These are phyloP conservation scores for Pseudorasbora parva DNA, from an alignment of 2,113 vertebrate genomes.

Conservation along the genomic window DNA sequence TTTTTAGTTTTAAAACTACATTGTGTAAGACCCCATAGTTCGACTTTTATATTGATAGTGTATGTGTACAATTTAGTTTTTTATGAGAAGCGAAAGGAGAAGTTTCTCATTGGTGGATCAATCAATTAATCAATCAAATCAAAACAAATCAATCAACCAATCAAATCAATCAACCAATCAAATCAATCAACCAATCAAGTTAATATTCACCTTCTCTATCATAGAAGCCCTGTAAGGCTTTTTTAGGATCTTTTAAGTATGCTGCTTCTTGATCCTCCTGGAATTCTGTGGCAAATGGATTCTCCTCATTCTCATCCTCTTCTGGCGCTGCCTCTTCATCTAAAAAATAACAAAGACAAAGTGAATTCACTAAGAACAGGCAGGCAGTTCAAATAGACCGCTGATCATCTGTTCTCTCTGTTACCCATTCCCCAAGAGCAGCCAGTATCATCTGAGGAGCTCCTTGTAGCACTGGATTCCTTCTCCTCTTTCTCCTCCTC, in stretches of 20 bases:
- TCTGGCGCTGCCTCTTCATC: constrained; percentile 85
- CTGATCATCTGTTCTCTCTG: constrained; percentile 33
- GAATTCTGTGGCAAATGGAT: constrained; percentile 95
- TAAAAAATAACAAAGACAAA: constrained; percentile 56
- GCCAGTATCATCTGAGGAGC: constrained; percentile 79
- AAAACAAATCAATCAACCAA: no score
- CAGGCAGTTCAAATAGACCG: background rate
- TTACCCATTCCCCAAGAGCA: constrained; percentile 97
- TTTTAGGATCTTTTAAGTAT: constrained; percentile 96
- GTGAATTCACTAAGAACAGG: background rate
- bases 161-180: no score
- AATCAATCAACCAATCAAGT: no score
- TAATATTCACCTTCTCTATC: constrained; percentile 92
- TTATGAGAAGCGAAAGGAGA: no score
- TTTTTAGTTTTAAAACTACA: no score
- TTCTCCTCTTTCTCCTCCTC: constrained; percentile 73
- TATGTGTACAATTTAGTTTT: no score
- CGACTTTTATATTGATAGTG: no score
- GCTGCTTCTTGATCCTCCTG: constrained; percentile 94
- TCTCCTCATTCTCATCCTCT: constrained; percentile 96
- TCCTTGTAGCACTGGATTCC: constrained; percentile 48
- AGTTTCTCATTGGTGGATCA: no score
- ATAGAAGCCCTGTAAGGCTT: constrained; percentile 95
- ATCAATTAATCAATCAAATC: no score
- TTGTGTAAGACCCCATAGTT: no score